phyloP scores from a whole-genome alignment of 2,113 vertebrate genomes.

The Mesoclemmys tuberculata region DNA sequence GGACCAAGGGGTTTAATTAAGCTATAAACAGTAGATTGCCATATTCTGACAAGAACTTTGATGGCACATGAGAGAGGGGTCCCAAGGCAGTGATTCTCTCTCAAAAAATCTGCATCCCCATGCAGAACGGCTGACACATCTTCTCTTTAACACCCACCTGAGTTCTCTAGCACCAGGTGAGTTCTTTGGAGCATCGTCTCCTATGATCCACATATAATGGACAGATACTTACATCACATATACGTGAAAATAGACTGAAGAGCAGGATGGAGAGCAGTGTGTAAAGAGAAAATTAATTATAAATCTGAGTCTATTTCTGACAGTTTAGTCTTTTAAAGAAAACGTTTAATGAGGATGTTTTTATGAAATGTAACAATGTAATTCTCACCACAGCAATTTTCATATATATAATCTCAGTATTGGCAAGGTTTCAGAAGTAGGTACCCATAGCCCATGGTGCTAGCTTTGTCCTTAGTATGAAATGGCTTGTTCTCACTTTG shows the following conservation, averaged over 20 bases:
- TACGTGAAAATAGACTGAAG: not conserved
- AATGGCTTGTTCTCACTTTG: constrained; percentile 25
- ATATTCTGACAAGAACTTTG: not conserved
- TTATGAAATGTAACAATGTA: constrained; percentile 38
- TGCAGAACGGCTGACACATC: not conserved
- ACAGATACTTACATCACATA: not conserved
- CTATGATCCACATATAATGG: not conserved
- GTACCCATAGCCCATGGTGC: not conserved
- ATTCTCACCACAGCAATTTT: constrained; percentile 31
- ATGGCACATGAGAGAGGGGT: not conserved
- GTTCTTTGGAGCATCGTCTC: not conserved
- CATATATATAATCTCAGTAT: not conserved
- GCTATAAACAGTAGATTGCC: not conserved
- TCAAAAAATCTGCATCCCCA: not conserved
- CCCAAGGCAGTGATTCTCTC: constrained; percentile 10
- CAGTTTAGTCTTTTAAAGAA: constrained; percentile 44
- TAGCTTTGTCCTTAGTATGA: constrained; percentile 43
- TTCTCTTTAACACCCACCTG: not conserved
- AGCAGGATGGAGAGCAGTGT: not conserved
- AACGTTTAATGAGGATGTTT: constrained; percentile 41
- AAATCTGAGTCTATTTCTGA: constrained; percentile 27
- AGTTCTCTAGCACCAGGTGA: not conserved
- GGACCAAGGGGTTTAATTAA: constrained; percentile 14
- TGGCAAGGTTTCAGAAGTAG: constrained; percentile 42
- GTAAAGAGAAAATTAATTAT: constrained; percentile 16